A percentile compares a stretch with the other conserved stretches of the same genome.
These are phyloP conservation scores for Hippocampus abdominalis DNA, from an alignment of 2,113 vertebrate species.

Conservation along the genomic window DNA sequence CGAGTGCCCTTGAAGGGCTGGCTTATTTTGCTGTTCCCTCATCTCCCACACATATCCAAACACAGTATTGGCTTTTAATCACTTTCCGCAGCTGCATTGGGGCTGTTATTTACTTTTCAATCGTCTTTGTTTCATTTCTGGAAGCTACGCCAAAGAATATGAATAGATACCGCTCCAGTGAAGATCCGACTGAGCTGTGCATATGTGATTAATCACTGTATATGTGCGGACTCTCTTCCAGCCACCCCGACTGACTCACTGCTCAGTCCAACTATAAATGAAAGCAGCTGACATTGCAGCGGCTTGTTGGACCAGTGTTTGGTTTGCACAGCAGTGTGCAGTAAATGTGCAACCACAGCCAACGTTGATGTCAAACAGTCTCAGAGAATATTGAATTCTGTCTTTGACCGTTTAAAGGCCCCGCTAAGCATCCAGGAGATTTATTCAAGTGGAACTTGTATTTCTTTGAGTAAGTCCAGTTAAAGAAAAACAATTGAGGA, in stretches of 20 bases:
- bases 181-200: slow-evolving; percentile 11
- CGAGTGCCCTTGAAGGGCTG: slow-evolving; percentile 33
- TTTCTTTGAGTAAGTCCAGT: slow-evolving; percentile 38
- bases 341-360: slow-evolving; percentile 14
- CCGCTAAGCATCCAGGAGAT: slow-evolving; percentile 3
- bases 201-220: slow-evolving; percentile 18
- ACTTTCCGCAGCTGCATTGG: slow-evolving; percentile 18
- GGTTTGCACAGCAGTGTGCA: slow-evolving; percentile 24
- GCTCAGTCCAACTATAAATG: slow-evolving; percentile 9
- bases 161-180: slow-evolving; percentile 2
- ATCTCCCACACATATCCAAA: slow-evolving; percentile 9
- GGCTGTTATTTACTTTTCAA: slow-evolving; percentile 6
- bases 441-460: slow-evolving; percentile 24
- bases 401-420: slow-evolving; percentile 7
- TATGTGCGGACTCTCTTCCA: slow-evolving; percentile 20
- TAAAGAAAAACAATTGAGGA: slow-evolving; percentile 22
- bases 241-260: slow-evolving; percentile 17
- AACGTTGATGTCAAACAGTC: slow-evolving; percentile 25
- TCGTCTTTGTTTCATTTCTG: slow-evolving; percentile 14
- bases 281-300: slow-evolving; percentile 23
- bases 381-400: slow-evolving; percentile 20
- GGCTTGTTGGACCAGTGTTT: slow-evolving; percentile 13
- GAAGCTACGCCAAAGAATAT: slow-evolving; percentile 8
- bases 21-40: slow-evolving; percentile 18
- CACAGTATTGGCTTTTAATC: slow-evolving; percentile 9